Conservation (phyloP, 2,797 vertebrate species). For the Urophycis tenuis region DNA sequence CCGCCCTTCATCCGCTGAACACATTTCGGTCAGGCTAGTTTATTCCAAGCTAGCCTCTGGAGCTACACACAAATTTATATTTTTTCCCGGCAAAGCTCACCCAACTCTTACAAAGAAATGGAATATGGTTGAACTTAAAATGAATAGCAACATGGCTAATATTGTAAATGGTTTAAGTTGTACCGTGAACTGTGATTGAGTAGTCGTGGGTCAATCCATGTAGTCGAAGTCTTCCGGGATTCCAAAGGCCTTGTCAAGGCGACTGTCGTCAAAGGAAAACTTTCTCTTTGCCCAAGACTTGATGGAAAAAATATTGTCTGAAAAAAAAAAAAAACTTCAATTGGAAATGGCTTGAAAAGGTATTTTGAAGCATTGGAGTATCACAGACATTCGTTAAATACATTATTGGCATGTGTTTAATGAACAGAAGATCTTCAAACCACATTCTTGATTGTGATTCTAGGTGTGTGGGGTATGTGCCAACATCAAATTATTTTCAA, state of each 20-base stretch:
- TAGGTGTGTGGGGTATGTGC: not conserved
- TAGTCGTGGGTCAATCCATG: constrained; percentile 73
- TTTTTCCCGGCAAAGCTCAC: not conserved
- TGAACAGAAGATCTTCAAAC: not conserved
- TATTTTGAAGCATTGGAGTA: not conserved
- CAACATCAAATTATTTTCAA: not conserved
- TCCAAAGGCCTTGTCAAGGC: constrained; percentile 91
- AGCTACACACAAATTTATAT: not conserved
- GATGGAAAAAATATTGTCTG: constrained; percentile 94
- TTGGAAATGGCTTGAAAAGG: not conserved
- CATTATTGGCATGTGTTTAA: not conserved
- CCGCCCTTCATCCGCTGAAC: too few species aligned
- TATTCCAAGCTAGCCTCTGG: not conserved
- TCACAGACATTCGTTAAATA: not conserved
- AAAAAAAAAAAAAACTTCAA: constrained; percentile 30
- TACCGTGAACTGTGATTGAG: not conserved
- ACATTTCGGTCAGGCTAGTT: not conserved
- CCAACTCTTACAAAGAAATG: constrained; percentile 19
- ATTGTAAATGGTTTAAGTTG: not conserved
- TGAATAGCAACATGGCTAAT: not conserved
- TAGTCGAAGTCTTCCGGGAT: constrained; percentile 98
- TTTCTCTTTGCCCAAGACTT: constrained; percentile 99
- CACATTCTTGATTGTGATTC: not conserved
- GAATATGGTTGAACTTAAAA: constrained; percentile 10
- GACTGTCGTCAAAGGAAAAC: constrained; percentile 87